These are phyloP conservation scores for Orgyia antiqua DNA, from an alignment of 2,888 invertebrate species.

Conservation along the genomic window DNA sequence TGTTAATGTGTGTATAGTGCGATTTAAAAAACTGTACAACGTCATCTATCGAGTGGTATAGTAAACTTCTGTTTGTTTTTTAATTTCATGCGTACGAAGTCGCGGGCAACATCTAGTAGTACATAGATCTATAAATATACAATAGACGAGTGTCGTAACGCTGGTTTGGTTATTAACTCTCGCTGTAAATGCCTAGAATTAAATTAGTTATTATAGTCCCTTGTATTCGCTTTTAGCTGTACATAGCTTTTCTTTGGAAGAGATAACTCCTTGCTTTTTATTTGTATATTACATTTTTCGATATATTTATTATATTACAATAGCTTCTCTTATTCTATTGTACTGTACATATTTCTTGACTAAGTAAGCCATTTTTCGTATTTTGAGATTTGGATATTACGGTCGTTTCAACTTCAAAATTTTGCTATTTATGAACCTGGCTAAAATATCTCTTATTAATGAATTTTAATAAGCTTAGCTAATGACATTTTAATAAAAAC, in stretches of 20 bases:
- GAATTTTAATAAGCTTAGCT: too few relatives aligned
- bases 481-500: too few relatives aligned
- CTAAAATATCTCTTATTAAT: neutral
- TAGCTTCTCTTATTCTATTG: slow-evolving; percentile 32
- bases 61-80: too few relatives aligned
- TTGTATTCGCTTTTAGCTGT: slow-evolving; percentile 34
- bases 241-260: slow-evolving; percentile 32
- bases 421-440: slow-evolving; percentile 20
- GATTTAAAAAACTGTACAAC: too few relatives aligned
- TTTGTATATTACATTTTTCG: slow-evolving; percentile 42
- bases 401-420: slow-evolving; percentile 31
- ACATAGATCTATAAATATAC: too few relatives aligned
- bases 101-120: too few relatives aligned
- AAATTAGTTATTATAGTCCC: slow-evolving; percentile 37
- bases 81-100: too few relatives aligned
- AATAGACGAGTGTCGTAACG: too few relatives aligned
- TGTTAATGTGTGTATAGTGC: too few relatives aligned
- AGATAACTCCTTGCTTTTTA: slow-evolving; percentile 35
- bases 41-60: too few relatives aligned
- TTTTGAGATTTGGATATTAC: slow-evolving; percentile 34
- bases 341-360: slow-evolving; percentile 54
- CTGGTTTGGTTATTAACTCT: too few relatives aligned
- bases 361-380: slow-evolving; percentile 53
- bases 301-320: slow-evolving; percentile 42
- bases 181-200: too few relatives aligned